Conservation (phyloP, 2,113 vertebrate species). For the Lasiurus borealis region DNA sequence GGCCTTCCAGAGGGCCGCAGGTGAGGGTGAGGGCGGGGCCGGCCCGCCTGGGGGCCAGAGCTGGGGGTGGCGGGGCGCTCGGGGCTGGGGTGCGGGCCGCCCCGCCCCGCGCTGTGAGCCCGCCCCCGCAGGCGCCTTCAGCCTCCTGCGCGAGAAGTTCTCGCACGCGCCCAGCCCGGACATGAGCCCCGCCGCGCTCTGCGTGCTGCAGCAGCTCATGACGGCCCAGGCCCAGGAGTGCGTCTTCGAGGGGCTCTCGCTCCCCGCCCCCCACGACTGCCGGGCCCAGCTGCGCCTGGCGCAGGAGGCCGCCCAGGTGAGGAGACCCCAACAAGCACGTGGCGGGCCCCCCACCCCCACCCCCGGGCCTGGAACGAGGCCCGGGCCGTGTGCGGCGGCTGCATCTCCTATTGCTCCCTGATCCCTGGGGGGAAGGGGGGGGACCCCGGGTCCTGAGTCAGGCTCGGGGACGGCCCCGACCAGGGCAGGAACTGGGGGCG, state of each 20-base stretch:
- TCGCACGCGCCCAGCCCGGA: slow-evolving; percentile 95
- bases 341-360: too few relatives aligned
- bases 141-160: slow-evolving; percentile 96
- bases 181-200: slow-evolving; percentile 92
- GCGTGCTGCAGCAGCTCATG: slow-evolving; percentile 94
- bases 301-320: slow-evolving; percentile 94
- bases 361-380: too few relatives aligned
- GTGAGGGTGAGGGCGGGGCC: slow-evolving; percentile 84
- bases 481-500: neutral
- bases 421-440: too few relatives aligned
- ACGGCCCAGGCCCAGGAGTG: slow-evolving; percentile 96
- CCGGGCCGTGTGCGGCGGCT: too few relatives aligned
- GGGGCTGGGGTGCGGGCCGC: neutral
- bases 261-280: slow-evolving; percentile 83
- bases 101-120: neutral
- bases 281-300: slow-evolving; percentile 88
- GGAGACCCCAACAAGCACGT: neutral
- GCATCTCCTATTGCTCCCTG: accelerated
- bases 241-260: slow-evolving; percentile 90
- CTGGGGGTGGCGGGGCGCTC: neutral
- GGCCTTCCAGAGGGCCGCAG: slow-evolving; percentile 94
- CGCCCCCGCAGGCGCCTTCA: slow-evolving; percentile 90
- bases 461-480: neutral
- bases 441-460: neutral
- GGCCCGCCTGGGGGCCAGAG: neutral